Evolutionary conservation across 1,140 invertebrate genomes (phyloP), one percentile per base, ranked within the genome.

Genomic region (Episyrphus balteatus): DNA sequence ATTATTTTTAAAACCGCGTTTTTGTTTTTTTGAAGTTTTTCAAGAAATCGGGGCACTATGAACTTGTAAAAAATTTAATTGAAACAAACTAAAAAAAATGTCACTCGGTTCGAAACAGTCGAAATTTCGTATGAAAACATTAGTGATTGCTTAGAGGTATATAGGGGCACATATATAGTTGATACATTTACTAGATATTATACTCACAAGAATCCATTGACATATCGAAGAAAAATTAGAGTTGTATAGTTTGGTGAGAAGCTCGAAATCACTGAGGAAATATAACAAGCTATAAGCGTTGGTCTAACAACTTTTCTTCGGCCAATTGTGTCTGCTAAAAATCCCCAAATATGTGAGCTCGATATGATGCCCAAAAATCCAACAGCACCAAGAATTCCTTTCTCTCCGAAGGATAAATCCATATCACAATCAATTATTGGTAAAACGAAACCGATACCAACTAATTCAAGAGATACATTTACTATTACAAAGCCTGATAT

Each of bases 251-350:
- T 75, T 38, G 82, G 82, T 0, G 81, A 75, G 33, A 85, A 74
- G 52, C 81, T 80, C 31, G 79, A 76, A 0, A 79, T 48, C 1
- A 82, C 57, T 1, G 78, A 79, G 46, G 80, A 76, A 1, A 83
- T 49, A 7, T 75, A 76, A 47, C 84, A 82, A 0, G 81, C 56
- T 1, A 79, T 53, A 57, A 84, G 80, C 1, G 83, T 80, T 36
- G 75, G 73, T 15, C 84, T 63, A 51, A 89, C 72, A 13, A 86
- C 72, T 5, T 74, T 73, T 34, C 75, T 73, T 2, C 86, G 73
- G 1, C 87, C 87, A 3, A 74, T 68, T 0, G 79, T 78, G 61
- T 91, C 87, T 0, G 83, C 81, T 15, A 88, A 54, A 50, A 79
- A 83, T 37, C 86, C 86, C 85, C 85, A 88, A 38, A 87, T 60